Evolutionary conservation across 2,797 vertebrate genomes (phyloP), one percentile per base, ranked within the genome.

Genomic region (Naso thynnoides): DNA sequence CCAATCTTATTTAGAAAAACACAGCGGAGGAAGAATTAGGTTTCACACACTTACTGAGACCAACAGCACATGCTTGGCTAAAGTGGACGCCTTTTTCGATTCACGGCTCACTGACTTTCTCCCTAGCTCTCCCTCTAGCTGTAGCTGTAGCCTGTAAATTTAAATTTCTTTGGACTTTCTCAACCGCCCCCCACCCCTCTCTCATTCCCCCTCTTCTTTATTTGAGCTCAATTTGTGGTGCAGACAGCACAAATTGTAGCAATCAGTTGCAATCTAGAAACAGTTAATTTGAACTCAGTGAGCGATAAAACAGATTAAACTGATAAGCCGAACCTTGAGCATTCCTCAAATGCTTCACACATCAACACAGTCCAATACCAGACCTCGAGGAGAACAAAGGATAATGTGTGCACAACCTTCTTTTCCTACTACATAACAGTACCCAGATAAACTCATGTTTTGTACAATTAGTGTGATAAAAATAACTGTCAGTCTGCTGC

Each of bases 341-440:
- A 85, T 90, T 91, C 88, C 80, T 82, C 70, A 47, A 57, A 86
- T 84, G 62, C 65, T 81, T 72, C 74, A 71, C 69, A 84, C 78
- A 86, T 91, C 82, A 87, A 79, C 81, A 80, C 78, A 79, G 84
- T 70, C 76, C 77, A 92, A 93, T 92, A 84, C 84, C 66, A 81
- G 76, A 72, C 44, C 21, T 59, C n/a, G 45, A 71, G 38, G 44
- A 64, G 77, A 86, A 89, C 80, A 81, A 81, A 84, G 74, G 48
- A 74, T 59, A 77, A 80, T 49, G 70, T 81, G 67, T 61, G 29
- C 49, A 60, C 15, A 27, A 29, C 29, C 14, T 1, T 11, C 18
- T 27, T 50, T 50, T 18, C 4, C n/a, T 54, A 39, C 24, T 29
- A 56, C 33, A 73, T 24, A 72, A 58, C 58, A 38, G 27, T 38